Base-by-base conservation (phyloP, 2,113 vertebrate species). In the Zosterops pallidus region DNA sequence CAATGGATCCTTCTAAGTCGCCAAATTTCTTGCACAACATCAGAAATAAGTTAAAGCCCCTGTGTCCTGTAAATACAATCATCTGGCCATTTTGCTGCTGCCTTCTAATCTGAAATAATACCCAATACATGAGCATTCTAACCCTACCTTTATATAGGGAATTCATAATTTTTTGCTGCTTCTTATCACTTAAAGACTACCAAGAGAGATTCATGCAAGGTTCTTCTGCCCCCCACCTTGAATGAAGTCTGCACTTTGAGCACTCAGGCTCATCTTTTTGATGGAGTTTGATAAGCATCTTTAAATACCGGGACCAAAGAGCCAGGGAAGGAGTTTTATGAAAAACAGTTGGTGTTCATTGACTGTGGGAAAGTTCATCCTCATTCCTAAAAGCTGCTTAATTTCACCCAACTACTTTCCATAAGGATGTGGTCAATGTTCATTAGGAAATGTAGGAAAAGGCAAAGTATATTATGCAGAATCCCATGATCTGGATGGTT, bases 381-480 rank as follows among this genome's bases (percentile, higher is more conserved):
- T 64, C 33, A 24, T 19, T 59, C 7, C 9, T 55, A 11, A 9
- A 65, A 94, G 62, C 2, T 59, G 19, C 35, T 56, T 55, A 12
- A 82, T 68, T 79, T 79, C 42, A 71, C 24, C 35, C 39, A 29
- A 29, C 24, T 33, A 12, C 28, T 39, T 55, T 57, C 62, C 74
- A 22, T 5, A 42, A 62, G n/a, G 52, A 75, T 46, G 28, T 25
- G n/a, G 28, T 39, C 47, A 89, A 42, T 0, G 1, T 24, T 70
- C 85, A 33, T 26, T 16, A 85, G 29, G 29, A 79, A 86, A 37
- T 14, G 23, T 4, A 56, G 15, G 19, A 42, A 59, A 87, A 77
- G 28, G 56, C 24, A 5, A 56, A 60, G n/a, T 4, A 0, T 31
- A 15, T 39, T 52, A n/a, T 1, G 0, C 9, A 67, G 37, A 86